phyloP scores from a whole-genome alignment of 2,113 vertebrate genomes.

The Psettodes erumei region DNA sequence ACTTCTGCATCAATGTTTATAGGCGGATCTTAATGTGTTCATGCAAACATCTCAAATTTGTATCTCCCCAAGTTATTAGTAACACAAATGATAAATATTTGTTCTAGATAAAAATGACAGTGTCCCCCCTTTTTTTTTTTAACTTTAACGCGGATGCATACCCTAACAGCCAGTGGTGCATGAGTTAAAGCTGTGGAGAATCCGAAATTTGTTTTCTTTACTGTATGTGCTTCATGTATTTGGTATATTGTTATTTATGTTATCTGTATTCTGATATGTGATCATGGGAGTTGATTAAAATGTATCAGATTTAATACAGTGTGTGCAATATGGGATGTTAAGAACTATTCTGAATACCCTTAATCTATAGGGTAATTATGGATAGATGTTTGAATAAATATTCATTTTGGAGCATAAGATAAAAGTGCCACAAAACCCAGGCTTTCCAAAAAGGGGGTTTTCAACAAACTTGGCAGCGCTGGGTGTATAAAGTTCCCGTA shows the following conservation, averaged over 20 bases:
- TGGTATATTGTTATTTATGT: background rate
- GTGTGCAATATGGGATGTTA: background rate
- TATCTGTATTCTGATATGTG: background rate
- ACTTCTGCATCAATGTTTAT: background rate
- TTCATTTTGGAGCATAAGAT: background rate
- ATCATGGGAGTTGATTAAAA: background rate
- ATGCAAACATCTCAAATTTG: background rate
- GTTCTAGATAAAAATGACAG: background rate
- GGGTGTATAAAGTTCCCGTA: constrained; percentile 37
- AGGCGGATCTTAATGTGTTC: no score
- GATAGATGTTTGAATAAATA: background rate
- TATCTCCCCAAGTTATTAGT: background rate
- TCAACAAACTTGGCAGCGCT: constrained; percentile 61
- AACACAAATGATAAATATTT: background rate
- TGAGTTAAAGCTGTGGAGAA: background rate
- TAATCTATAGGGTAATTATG: background rate
- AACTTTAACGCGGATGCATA: no score
- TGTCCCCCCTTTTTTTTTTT: no score
- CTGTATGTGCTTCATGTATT: background rate
- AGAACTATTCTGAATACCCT: background rate
- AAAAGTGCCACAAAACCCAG: background rate
- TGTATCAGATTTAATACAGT: background rate
- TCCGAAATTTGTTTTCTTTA: background rate
- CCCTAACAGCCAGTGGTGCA: background rate
- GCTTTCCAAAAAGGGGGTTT: background rate